Conservation (phyloP, 37 sponge, comb jelly and placozoan species). For the Crambe crambe region DNA sequence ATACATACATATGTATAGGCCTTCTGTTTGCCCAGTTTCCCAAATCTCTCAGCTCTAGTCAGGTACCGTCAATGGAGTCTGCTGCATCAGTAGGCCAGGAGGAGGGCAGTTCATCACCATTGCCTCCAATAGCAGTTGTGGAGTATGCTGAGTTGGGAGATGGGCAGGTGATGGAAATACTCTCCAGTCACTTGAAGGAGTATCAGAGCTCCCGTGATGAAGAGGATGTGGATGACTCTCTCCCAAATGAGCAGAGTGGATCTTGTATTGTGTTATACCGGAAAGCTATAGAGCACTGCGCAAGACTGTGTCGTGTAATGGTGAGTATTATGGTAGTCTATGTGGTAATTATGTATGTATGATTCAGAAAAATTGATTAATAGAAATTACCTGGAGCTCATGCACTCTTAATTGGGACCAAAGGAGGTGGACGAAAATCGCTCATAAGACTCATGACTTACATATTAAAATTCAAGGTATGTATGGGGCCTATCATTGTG, state of each 20-base stretch:
- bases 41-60: neutral
- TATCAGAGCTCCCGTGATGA: neutral
- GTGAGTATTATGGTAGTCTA: slow-evolving; percentile 14
- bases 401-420: slow-evolving; percentile 48
- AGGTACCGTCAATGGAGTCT: neutral
- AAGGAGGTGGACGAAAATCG: slow-evolving; percentile 64
- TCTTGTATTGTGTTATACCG: slow-evolving; percentile 29
- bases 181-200: slow-evolving; percentile 11
- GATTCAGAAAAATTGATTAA: neutral
- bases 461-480: slow-evolving; percentile 48
- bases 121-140: neutral
- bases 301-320: slow-evolving; percentile 63
- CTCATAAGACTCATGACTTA: slow-evolving; percentile 49
- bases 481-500: too few species aligned
- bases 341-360: neutral
- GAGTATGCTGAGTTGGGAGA: slow-evolving; percentile 53
- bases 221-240: neutral
- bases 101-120: too few species aligned
- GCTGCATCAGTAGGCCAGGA: too few species aligned
- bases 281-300: slow-evolving; percentile 58
- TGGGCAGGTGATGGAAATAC: slow-evolving; percentile 56
- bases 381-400: slow-evolving; percentile 56
- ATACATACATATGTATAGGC: neutral
- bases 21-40: slow-evolving; percentile 47
- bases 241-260: neutral